Evolutionary conservation across 1,140 invertebrate genomes (phyloP), one percentile per base, ranked within the genome.

Genomic region (Megalonaias nervosa): DNA sequence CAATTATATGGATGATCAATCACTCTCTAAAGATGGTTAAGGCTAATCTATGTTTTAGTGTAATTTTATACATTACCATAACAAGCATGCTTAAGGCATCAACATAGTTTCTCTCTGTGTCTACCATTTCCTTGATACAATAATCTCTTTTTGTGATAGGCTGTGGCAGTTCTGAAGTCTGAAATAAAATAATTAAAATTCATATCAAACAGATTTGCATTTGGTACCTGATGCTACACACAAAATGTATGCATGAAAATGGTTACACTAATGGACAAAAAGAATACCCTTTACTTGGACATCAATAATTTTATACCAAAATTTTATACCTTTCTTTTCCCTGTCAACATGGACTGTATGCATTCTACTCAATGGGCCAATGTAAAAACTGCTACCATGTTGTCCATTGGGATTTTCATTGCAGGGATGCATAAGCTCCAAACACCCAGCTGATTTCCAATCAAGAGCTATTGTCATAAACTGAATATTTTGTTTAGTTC

Each of bases 31-130:
- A 9, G 38, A 48, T 48, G 38, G 38, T 48, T 48, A 0, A 48
- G 38, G 38, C 0, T 48, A 48, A 6, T 48, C 6, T 11, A 6
- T 48, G 38, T 48, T 48, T 6, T 48, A 48, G 6, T 48, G 38
- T 48, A 48, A 11, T 48, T 48, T 48, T 48, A 48, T 48, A 48
- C 38, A 48, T 48, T 79, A 89, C 88, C 57, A 70, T 75, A 31
- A 85, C 94, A 61, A 99, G 93, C 92, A 97, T 98, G 84, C 94
- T 94, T 21, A 99, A 92, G 59, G 98, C 98, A 83, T 98, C 96
- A 23, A 98, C 94, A 89, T 99, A 99, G 91, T 99, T 99, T 79
- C 95, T 95, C 91, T 99, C 98, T 0, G 98, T 99, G 90, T 99
- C 97, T 17, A 99, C 93, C 9, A 99, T 92, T 91, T 99, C 98